Evolutionary conservation across 1,140 invertebrate species (phyloP).

Genomic region (Drosophila lacteicornis): DNA sequence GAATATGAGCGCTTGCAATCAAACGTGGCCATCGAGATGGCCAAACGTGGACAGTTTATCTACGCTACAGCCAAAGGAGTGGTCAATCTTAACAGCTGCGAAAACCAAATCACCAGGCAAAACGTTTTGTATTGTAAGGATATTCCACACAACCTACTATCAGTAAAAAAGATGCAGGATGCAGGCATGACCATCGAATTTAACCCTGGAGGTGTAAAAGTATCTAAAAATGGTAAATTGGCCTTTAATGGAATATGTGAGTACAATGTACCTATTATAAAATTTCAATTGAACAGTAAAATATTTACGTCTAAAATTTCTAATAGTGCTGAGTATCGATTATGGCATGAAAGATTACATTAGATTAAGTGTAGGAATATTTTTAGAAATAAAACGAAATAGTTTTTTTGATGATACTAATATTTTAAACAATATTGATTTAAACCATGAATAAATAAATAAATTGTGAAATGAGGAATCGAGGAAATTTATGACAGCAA

Average conservation of each 20-base stretch:
- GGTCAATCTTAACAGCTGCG: too few species aligned
- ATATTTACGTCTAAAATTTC: constrained; percentile 8
- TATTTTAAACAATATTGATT: constrained; percentile 8
- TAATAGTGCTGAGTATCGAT: constrained; percentile 18
- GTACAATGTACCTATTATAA: constrained; percentile 21
- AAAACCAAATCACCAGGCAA: too few species aligned
- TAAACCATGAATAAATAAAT: too few species aligned
- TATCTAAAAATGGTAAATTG: constrained; percentile 12
- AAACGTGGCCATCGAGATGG: too few species aligned
- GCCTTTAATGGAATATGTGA: constrained; percentile 23
- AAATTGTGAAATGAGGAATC: too few species aligned
- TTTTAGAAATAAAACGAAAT: constrained; percentile 18
- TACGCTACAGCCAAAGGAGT: constrained; percentile 1
- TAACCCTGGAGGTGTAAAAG: constrained; percentile 58
- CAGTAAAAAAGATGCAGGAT: constrained; percentile 6
- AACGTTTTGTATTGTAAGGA: too few species aligned
- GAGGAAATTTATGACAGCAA: too few species aligned
- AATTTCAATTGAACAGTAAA: constrained; percentile 11
- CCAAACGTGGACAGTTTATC: too few species aligned
- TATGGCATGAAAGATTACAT: constrained; percentile 16
- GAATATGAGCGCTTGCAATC: not conserved
- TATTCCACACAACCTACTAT: constrained; percentile 21
- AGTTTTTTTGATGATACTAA: constrained; percentile 15
- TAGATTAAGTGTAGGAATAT: constrained; percentile 9
- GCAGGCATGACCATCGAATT: constrained; percentile 12